phyloP scores from a whole-genome alignment of 2,888 invertebrate species.

The Gasteruption jaculator region DNA sequence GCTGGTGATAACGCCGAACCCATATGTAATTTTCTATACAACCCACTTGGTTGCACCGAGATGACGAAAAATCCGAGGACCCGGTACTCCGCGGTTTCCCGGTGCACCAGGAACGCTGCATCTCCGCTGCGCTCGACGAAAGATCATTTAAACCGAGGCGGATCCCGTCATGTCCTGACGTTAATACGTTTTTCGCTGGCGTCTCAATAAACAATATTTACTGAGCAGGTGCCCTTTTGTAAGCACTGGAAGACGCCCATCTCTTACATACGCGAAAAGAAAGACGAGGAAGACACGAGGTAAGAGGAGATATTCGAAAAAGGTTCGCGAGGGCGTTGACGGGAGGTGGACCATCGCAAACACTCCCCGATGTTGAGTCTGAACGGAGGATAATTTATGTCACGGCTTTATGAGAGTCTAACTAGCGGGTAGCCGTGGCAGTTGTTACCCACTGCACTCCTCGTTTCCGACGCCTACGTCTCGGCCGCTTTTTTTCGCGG shows the following conservation, averaged over 20 bases:
- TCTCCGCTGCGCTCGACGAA: background rate
- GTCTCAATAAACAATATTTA: constrained; percentile 36
- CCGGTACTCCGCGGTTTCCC: too few relatives aligned
- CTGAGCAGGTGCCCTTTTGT: constrained; percentile 29
- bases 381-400: constrained; percentile 45
- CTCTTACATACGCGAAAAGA: too few relatives aligned
- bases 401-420: constrained; percentile 49
- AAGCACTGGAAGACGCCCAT: constrained; percentile 21
- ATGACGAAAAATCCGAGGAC: too few relatives aligned
- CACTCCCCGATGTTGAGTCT: constrained; percentile 39
- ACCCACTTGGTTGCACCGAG: too few relatives aligned
- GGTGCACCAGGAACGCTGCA: too few relatives aligned
- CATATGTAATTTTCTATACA: too few relatives aligned
- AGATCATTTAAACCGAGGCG: constrained; percentile 23
- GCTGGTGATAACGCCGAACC: too few relatives aligned
- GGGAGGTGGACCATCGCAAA: constrained; percentile 52
- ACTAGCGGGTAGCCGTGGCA: constrained; percentile 45
- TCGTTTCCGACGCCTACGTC: constrained; percentile 36
- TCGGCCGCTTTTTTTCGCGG: constrained; percentile 7
- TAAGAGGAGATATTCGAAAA: constrained; percentile 16
- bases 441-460: constrained; percentile 26
- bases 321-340: constrained; percentile 51
- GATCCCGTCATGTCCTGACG: constrained; percentile 26
- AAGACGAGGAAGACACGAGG: constrained; percentile 23
- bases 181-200: constrained; percentile 35